Conservation (phyloP, 1,140 invertebrate genomes). For the Hyles vespertilio region DNA sequence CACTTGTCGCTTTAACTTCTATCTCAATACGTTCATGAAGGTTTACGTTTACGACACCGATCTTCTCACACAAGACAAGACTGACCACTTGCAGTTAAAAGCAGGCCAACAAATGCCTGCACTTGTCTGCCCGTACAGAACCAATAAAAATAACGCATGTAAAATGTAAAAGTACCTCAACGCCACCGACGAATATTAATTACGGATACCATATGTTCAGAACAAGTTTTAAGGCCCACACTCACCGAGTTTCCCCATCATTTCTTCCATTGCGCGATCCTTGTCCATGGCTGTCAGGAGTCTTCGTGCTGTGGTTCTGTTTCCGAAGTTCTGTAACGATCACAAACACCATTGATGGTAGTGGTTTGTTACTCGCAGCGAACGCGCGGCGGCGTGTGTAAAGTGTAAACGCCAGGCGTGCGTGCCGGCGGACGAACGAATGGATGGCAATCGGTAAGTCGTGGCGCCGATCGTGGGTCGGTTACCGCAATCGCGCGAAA, state of each 20-base stretch:
- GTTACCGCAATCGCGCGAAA: conserved; percentile 56
- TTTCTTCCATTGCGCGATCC: conserved; percentile 80
- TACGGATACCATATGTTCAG: conserved; percentile 44
- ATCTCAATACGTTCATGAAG: conserved; percentile 14
- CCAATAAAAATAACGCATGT: conserved; percentile 12
- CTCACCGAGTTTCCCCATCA: conserved; percentile 82
- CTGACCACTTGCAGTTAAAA: conserved; percentile 26
- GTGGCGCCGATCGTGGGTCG: conserved; percentile 47
- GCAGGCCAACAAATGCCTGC: conserved; percentile 21
- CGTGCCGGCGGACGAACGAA: conserved; percentile 62
- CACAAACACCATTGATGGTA: conserved; percentile 56
- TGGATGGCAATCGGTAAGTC: conserved; percentile 44
- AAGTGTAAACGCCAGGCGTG: conserved; percentile 41
- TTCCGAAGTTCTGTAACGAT: conserved; percentile 40
- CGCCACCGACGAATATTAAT: conserved; percentile 20
- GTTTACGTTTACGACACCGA: conserved; percentile 19
- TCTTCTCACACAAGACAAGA: conserved; percentile 22
- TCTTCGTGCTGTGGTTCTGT: conserved; percentile 16
- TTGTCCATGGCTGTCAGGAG: conserved; percentile 72
- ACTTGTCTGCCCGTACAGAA: conserved; percentile 8
- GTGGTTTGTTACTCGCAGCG: conserved; percentile 8
- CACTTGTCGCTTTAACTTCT: conserved; percentile 11
- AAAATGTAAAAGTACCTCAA: conserved; percentile 26
- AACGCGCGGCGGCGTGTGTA: conserved; percentile 33
- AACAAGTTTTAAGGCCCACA: conserved; percentile 16